Percentiles rank a stretch among this genome's conserved stretches.
Conservation (phyloP, 2,888 invertebrate species). For the Artemia sinica region DNA sequence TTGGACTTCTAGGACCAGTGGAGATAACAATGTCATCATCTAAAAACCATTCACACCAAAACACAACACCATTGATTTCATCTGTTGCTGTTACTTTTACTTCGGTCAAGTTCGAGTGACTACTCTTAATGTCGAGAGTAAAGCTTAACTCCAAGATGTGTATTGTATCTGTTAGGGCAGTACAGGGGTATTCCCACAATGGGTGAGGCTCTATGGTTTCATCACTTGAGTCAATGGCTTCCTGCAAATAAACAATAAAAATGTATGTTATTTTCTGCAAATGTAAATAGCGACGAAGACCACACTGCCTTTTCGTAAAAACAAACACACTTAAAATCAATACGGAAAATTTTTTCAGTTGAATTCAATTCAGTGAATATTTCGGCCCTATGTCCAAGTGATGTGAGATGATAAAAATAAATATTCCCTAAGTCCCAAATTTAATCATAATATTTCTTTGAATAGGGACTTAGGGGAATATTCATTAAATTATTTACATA, state of each 20-base stretch:
- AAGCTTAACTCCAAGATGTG: neutral
- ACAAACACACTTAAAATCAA: too few relatives aligned
- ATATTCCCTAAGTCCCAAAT: too few relatives aligned
- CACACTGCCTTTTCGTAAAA: too few relatives aligned
- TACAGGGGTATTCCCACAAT: constrained; percentile 86
- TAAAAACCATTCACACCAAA: constrained; percentile 71
- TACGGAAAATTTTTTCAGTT: too few relatives aligned
- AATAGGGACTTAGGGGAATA: too few relatives aligned
- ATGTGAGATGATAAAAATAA: too few relatives aligned
- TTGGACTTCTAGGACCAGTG: constrained; percentile 37
- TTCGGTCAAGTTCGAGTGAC: neutral
- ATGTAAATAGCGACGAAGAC: too few relatives aligned
- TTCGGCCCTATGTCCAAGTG: too few relatives aligned
- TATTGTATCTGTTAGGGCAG: constrained; percentile 41
- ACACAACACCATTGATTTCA: constrained; percentile 58
- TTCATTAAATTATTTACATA: too few relatives aligned
- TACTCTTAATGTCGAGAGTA: constrained; percentile 7
- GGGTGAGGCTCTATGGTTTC: constrained; percentile 75
- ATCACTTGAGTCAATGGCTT: constrained; percentile 51
- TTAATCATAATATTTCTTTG: too few relatives aligned
- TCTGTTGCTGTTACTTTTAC: constrained; percentile 30
- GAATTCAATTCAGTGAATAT: too few relatives aligned
- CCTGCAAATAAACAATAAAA: neutral
- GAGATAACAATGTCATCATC: constrained; percentile 39
- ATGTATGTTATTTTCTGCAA: too few relatives aligned